Evolutionary conservation across 2,888 invertebrate genomes (phyloP), one percentile per base, ranked within the genome.

Genomic region (Poecilobothrus nobilitatus): DNA sequence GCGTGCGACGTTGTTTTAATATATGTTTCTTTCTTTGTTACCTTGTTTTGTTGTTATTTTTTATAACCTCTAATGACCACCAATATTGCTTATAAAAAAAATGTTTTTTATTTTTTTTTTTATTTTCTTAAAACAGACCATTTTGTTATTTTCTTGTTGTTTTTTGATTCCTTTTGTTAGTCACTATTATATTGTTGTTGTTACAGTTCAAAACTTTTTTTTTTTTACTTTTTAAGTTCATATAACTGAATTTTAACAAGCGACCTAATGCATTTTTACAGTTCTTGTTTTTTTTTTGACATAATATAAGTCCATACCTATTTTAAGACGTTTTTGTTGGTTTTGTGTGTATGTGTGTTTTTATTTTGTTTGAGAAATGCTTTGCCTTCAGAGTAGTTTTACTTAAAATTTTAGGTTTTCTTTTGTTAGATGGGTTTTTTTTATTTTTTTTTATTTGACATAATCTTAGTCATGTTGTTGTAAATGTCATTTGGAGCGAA

Each of bases 41-140:
- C 15, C 15, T 53, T 53, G 2, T 53, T 53, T n/a, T 53, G 53
- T 53, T 53, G 53, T 53, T 53, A 18, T 53, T 53, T 53, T 18
- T 53, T 53, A 53, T 53, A 53, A 53, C 53, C 53, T 53, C 53
- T 53, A 53, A 53, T 53, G 53, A 53, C 53, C 53, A 53, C 53
- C 53, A 53, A 53, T 53, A 53, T 53, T 53, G 53, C 18, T 15
- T 18, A n/a, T 53, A 53, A 53, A 53, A 41, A 41, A 27, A 27
- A 4, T 2, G 3, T 4, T 27, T 27, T 27, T 27, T 27, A 5
- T 27, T 27, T 27, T 27, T 27, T 27, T 27, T 27, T 27, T 27
- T 27, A 27, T 27, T 53, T 15, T 53, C 53, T 53, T 53, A 53
- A 27, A 27, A 18, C 53, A 53, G 53, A 53, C 53, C 53, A 53